Evolutionary conservation across 2,113 vertebrate genomes (phyloP).

Genomic region (Pachypanchax playfairii): DNA sequence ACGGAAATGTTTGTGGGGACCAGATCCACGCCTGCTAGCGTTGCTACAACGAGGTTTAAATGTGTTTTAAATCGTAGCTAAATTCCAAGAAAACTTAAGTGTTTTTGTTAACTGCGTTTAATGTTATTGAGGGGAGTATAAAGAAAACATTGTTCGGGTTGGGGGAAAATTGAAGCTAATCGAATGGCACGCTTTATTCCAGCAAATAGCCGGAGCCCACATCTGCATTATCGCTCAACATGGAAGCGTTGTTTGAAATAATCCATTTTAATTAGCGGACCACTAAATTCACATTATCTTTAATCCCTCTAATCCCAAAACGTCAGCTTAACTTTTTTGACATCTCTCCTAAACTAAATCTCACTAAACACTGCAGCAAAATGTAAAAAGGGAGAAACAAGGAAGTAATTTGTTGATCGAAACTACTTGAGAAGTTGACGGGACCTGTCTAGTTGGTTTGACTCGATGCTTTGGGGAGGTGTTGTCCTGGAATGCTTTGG

Average conservation of each 20-base stretch:
- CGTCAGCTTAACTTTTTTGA: too few species aligned
- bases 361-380: background rate
- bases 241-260: constrained; percentile 29
- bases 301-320: rapidly evolving
- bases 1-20: background rate
- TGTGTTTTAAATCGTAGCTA: background rate
- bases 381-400: background rate
- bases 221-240: constrained; percentile 6
- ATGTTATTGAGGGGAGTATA: background rate
- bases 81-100: background rate
- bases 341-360: background rate
- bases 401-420: constrained; percentile 38
- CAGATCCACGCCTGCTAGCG: background rate
- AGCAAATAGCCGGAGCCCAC: constrained; percentile 52
- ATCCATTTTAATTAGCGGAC: background rate
- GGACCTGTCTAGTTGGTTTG: constrained; percentile 20
- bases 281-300: background rate
- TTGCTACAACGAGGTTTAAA: too few species aligned
- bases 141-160: background rate
- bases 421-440: constrained; percentile 2
- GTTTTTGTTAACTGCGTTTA: background rate
- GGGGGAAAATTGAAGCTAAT: background rate
- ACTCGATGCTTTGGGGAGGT: too few species aligned
- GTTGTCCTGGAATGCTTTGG: too few species aligned
- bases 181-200: constrained; percentile 38